Conservation (phyloP, 2,888 invertebrate genomes). For the Tuta absoluta region DNA sequence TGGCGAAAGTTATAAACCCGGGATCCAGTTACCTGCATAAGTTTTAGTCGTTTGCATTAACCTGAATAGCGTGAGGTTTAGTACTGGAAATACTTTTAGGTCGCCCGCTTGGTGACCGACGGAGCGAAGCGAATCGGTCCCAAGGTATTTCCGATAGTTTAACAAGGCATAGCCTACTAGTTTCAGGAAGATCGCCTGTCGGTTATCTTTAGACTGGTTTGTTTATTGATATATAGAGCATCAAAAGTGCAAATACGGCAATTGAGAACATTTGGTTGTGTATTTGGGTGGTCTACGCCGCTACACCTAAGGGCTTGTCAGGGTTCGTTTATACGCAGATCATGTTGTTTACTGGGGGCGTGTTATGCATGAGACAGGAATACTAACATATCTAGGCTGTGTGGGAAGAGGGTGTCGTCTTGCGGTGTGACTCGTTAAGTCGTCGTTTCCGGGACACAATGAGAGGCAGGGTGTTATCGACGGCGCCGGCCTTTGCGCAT, state of each 20-base stretch:
- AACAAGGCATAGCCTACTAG: slow-evolving; percentile 1
- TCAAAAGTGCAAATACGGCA: too few species aligned
- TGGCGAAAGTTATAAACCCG: slow-evolving; percentile 8
- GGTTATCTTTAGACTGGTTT: neutral
- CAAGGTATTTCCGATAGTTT: slow-evolving; percentile 9
- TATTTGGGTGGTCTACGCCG: neutral
- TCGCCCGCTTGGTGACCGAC: slow-evolving; percentile 8
- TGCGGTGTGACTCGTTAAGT: slow-evolving; percentile 73
- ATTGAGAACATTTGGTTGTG: neutral
- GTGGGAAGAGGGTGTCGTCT: slow-evolving; percentile 60
- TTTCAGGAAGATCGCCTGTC: neutral
- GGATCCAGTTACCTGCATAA: slow-evolving; percentile 22
- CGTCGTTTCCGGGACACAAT: slow-evolving; percentile 75
- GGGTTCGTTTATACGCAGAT: slow-evolving; percentile 3
- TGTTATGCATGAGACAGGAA: neutral
- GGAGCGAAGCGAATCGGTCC: slow-evolving; percentile 10
- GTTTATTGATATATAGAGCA: too few species aligned
- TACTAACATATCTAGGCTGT: slow-evolving; percentile 41
- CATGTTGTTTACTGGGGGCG: neutral
- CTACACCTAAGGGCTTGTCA: neutral
- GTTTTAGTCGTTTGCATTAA: slow-evolving; percentile 28
- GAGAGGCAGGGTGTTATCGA: slow-evolving; percentile 76
- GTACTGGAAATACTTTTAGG: slow-evolving; percentile 28
- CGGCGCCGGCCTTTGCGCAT: slow-evolving; percentile 70
- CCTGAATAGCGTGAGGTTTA: slow-evolving; percentile 25